phyloP scores from a whole-genome alignment of 1,140 invertebrate genomes.

The Triops longicaudatus region DNA sequence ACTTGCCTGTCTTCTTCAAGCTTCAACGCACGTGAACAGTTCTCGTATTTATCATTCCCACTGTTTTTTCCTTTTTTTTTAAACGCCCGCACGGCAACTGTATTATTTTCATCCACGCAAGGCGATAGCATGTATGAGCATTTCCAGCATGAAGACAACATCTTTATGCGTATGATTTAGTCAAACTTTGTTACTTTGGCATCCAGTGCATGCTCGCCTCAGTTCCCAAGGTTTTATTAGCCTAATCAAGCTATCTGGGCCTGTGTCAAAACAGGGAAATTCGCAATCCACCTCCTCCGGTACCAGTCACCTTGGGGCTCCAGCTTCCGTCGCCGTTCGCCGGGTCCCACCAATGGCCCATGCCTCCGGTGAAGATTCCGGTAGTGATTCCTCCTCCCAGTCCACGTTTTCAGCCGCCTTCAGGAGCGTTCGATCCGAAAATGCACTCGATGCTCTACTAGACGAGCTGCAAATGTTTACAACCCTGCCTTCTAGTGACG shows the following conservation, averaged over 20 bases:
- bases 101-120: no score
- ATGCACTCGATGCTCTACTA: slow-evolving; percentile 90
- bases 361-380: slow-evolving; percentile 53
- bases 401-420: slow-evolving; percentile 41
- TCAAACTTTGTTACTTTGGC: no score
- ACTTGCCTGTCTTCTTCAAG: neutral
- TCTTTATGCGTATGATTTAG: no score
- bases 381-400: slow-evolving; percentile 34
- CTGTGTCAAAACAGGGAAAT: slow-evolving; percentile 8
- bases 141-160: no score
- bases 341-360: slow-evolving; percentile 48
- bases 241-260: slow-evolving; percentile 26
- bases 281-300: slow-evolving; percentile 7
- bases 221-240: neutral
- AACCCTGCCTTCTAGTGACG: slow-evolving; percentile 19
- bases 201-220: no score
- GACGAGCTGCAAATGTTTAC: slow-evolving; percentile 77
- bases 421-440: slow-evolving; percentile 65
- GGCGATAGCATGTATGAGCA: no score
- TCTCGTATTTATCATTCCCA: no score
- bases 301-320: neutral
- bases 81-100: no score
- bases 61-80: no score
- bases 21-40: neutral
- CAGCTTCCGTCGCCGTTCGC: slow-evolving; percentile 33